Evolutionary conservation across 2,797 vertebrate genomes (phyloP).

Genomic region (Arctocebus calabarensis): DNA sequence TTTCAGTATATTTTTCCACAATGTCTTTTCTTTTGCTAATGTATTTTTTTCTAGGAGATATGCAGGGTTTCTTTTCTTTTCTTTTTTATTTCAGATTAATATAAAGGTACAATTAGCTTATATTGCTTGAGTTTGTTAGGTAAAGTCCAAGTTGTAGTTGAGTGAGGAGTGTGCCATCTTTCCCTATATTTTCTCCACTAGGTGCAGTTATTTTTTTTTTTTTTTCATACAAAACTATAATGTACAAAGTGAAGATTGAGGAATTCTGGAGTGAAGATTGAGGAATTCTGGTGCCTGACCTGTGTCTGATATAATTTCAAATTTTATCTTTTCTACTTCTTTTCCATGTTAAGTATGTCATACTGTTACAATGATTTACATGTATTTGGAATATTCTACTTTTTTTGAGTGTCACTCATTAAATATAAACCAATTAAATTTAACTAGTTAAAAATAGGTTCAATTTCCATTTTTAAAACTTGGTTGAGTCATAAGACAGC

Average conservation of each 20-base stretch:
- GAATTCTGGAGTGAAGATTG: neutral
- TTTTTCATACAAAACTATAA: conserved; percentile 11
- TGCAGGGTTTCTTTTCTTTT: neutral
- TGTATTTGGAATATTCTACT: neutral
- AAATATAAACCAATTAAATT: neutral
- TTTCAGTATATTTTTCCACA: neutral
- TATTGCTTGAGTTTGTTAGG: no score
- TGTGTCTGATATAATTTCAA: neutral
- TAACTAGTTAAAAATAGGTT: conserved; percentile 16
- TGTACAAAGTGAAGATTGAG: neutral
- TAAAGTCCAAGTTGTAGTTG: no score
- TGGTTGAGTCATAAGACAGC: neutral
- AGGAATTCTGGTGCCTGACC: neutral
- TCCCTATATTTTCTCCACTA: no score
- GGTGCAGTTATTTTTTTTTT: neutral
- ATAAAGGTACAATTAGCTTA: no score
- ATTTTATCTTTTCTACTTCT: neutral
- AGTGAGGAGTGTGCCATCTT: no score
- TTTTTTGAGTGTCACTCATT: conserved; percentile 2
- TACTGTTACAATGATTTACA: neutral
- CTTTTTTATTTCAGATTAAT: neutral
- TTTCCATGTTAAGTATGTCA: neutral
- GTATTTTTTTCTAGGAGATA: neutral
- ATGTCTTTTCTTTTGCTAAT: neutral
- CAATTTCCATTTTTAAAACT: neutral